Evolutionary conservation across 2,113 vertebrate genomes (phyloP), one percentile per base, ranked within the genome.

Genomic region (sheep (Ovis aries)): DNA sequence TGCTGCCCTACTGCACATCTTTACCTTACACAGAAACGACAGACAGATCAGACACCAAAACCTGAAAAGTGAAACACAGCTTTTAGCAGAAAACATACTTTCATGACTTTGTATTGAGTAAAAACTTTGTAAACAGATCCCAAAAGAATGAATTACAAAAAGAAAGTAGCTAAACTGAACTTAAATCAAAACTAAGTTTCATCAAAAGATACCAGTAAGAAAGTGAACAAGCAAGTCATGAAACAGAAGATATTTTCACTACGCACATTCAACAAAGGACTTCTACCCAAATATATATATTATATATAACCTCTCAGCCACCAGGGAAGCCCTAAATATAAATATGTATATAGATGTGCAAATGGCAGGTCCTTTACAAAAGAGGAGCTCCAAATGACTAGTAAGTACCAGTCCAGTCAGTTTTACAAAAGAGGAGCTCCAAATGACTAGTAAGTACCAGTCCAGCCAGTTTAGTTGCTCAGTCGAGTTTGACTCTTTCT

Each of bases 61-160:
- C 33, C 16, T 19, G 13, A 77, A 74, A 74, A 25, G 17, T 60
- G 40, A 91, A 88, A 48, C 9, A 53, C 27, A 33, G 12, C 43
- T 88, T 86, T 40, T 40, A 33, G 29, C 2, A 88, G 77, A 84
- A 95, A 78, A 84, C 4, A 52, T 62, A 64, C 62, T 55, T 94
- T 77, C 14, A 23, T 84, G 19, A 83, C 19, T 4, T 48, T 33
- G 2, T 27, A 4, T 8, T 29, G 17, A 48, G 14, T 15, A 84
- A 92, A 91, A 89, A 50, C 48, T 89, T 84, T 88, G 29, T 45
- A 78, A 92, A 92, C 13, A 60, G 45, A 50, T n/a, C 40, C 31
- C 57, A 29, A 80, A 96, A 85, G 36, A 86, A 96, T n/a, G 83
- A 81, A 92, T 83, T 27, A 88, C 33, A 92, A 91, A 87, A 91